Base-by-base conservation (phyloP, 2,888 invertebrate species). In the Xylota sylvarum region DNA sequence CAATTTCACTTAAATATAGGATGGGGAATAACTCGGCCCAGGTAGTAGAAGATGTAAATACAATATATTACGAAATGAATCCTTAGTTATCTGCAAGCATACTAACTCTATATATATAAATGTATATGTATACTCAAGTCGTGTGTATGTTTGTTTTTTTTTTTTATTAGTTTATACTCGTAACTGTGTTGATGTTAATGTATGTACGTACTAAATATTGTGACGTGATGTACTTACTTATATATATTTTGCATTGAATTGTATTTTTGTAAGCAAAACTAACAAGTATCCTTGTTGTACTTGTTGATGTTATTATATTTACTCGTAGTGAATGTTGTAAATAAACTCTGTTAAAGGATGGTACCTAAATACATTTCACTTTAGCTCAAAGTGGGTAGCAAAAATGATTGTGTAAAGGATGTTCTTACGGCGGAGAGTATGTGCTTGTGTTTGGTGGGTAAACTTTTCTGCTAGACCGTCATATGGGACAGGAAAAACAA, bases 1-100 rank as follows among this genome's bases (percentile, higher is more conserved):
- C 92, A 88, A 91, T 92, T 91, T 92, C 92, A 88, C 90, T 92
- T 89, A 92, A 92, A 90, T 92, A 91, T 92, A 92, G 92, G 91
- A 92, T 91, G 90, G 91, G 92, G 89, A 91, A 90, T 90, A 92
- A 91, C 90, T 90, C 91, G 88, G 92, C 92, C 89, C 92, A 92
- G 92, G 93, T 93, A 93, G 91, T 91, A 90, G 90, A 89, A 88
- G 67, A 88, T 87, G 87, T 87, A 79, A 87, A 87, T 23, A 23
- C 23, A 23, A 2, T 23, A 23, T 83, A 83, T 87, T 69, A 52
- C 23, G 56, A 48, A 73, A 58, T 35, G 50, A 27, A 55, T 43
- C 74, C 73, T 73, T 56, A 58, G 73, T 64, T 65, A 30, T 73
- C 62, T 56, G 73, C 48, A 67, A 72, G 50, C 23, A 52, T 73